A percentile compares a stretch with the other conserved stretches of the same genome.
Conservation (phyloP, 2,797 vertebrate genomes). For the Tadarida brasiliensis region DNA sequence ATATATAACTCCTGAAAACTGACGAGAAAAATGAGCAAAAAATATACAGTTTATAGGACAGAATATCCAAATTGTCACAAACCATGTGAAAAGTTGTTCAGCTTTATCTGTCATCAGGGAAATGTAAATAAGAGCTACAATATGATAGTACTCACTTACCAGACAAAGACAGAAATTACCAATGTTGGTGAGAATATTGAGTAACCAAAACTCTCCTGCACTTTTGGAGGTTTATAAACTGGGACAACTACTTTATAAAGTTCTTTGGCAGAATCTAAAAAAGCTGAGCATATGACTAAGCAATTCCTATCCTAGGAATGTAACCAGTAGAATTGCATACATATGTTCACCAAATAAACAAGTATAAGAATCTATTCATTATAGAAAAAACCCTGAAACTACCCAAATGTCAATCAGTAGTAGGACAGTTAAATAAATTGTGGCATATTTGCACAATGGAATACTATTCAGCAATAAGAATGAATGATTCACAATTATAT, state of each 20-base stretch:
- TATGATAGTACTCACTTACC: not conserved
- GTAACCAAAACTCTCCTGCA: not conserved
- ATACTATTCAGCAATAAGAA: not conserved
- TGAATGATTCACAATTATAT: not conserved
- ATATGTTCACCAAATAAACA: not conserved
- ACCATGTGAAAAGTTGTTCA: not conserved
- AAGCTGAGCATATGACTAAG: not conserved
- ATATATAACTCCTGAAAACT: not conserved
- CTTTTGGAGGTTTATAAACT: not conserved
- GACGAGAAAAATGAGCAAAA: not conserved
- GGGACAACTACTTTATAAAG: not conserved
- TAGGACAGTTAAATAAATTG: not conserved
- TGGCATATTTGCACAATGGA: not conserved
- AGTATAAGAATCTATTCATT: not conserved
- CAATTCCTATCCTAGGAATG: not conserved
- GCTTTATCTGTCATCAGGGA: not conserved
- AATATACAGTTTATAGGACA: not conserved
- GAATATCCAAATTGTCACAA: not conserved
- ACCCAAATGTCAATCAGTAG: not conserved
- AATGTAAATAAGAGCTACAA: conserved; percentile 3
- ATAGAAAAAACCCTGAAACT: not conserved
- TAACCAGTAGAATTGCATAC: not conserved
- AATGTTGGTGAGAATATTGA: not conserved
- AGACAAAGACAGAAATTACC: not conserved
- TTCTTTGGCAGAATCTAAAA: not conserved